Conservation (phyloP, 2,888 invertebrate genomes). For the Campoplex capitator region DNA sequence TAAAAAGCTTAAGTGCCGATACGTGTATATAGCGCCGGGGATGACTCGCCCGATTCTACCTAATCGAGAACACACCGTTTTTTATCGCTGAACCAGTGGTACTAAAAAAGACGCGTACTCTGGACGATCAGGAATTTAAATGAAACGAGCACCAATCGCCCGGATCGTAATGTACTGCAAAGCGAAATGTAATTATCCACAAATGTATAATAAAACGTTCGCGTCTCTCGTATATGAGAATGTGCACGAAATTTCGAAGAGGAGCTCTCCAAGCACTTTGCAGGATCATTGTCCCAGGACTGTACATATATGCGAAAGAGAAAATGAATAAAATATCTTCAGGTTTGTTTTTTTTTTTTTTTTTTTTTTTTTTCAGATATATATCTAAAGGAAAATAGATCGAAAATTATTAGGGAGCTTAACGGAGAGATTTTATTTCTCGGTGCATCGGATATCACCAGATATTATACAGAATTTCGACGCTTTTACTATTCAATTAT, state of each 20-base stretch:
- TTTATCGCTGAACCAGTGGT: neutral
- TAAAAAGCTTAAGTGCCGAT: constrained; percentile 80
- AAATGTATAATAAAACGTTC: neutral
- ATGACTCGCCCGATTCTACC: constrained; percentile 27
- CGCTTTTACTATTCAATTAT: neutral
- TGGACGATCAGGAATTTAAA: neutral
- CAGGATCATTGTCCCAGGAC: neutral
- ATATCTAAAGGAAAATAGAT: neutral
- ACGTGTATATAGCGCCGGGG: constrained; percentile 74
- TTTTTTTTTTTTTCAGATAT: too few relatives aligned
- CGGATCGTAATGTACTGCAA: neutral
- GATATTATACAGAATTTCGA: neutral
- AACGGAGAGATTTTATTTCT: neutral
- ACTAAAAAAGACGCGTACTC: constrained; percentile 71
- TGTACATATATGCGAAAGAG: neutral
- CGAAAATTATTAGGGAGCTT: neutral
- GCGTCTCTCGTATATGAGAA: too few relatives aligned
- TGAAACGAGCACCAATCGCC: neutral
- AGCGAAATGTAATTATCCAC: neutral
- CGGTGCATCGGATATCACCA: neutral
- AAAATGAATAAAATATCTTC: neutral
- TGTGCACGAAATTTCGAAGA: neutral
- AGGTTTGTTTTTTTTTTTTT: neutral
- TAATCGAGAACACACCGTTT: constrained; percentile 9
- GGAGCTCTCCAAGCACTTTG: neutral